Evolutionary conservation across 2,888 invertebrate species (phyloP), one percentile per base, ranked within the genome.

Genomic region (Cenopis cana): DNA sequence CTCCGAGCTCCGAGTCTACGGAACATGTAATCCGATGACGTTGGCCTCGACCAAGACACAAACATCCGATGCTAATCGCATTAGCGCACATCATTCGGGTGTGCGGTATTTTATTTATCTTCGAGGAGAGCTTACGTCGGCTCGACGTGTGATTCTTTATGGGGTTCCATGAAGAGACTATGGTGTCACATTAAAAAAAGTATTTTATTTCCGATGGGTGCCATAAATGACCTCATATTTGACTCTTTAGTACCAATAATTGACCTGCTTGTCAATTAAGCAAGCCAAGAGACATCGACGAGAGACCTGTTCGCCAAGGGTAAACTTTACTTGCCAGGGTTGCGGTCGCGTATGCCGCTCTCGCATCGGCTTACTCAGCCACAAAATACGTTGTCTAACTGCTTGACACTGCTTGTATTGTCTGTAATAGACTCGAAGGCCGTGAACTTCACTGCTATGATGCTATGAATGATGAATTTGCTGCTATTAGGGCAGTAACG

Each of bases 61-160:
- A 52, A 59, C 46, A 59, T 54, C 41, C 65, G 52, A 70, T 70
- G 59, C 54, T 66, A 66, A 70, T 70, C 70, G 57, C 57, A 70
- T 70, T 70, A 70, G 38, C 57, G 46, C 70, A 60, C 24, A 59
- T 70, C 54, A 66, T 66, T 18, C 60, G 59, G 62, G 8, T 33
- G 41, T 56, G 50, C 50, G 41, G 59, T 70, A 70, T 70, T 66
- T 60, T 60, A 70, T 60, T 70, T 65, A 65, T 65, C 55, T n/a
- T 36, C 20, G 33, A 29, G 10, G 33, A 69, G 56, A 60, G 56
- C 66, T 54, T 38, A 24, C 38, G 55, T 41, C 60, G 49, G 54
- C 49, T 29, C 12, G 24, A 24, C 36, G 14, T 65, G 52, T 62
- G 38, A 50, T 36, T 29, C 11, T 61, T 57, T 52, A 2, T 18